Evolutionary conservation across 2,888 invertebrate genomes (phyloP).

Genomic region (Cephus nigrinus): DNA sequence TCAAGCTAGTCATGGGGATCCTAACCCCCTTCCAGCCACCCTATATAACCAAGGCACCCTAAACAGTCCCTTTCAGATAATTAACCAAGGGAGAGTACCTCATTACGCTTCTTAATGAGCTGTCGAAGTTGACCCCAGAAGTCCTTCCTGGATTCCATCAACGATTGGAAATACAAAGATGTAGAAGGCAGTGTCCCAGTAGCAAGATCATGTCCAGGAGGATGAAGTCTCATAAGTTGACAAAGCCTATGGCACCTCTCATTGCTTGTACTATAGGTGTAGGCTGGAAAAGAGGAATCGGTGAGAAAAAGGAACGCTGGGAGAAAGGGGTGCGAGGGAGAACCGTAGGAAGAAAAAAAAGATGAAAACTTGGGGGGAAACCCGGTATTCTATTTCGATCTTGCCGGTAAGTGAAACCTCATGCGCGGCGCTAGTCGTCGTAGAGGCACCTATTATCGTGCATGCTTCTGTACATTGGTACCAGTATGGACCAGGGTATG

Average conservation of each 20-base stretch:
- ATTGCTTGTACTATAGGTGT: background rate
- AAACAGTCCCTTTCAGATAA: slow-evolving; percentile 37
- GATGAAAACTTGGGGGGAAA: background rate
- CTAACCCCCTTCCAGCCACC: background rate
- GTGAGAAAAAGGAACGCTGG: background rate
- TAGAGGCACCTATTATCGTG: slow-evolving; percentile 1
- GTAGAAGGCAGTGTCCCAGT: background rate
- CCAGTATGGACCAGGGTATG: background rate
- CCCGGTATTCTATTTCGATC: slow-evolving; percentile 19
- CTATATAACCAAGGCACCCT: background rate
- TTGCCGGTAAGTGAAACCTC: slow-evolving; percentile 21
- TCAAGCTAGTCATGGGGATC: background rate
- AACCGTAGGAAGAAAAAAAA: background rate
- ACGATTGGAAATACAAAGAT: background rate
- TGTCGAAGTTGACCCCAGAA: slow-evolving; percentile 27
- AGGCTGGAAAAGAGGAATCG: background rate
- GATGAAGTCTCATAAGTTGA: background rate
- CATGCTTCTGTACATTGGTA: background rate
- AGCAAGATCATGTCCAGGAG: background rate
- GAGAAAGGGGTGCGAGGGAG: background rate
- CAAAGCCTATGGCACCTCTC: background rate
- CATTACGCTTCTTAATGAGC: slow-evolving; percentile 53
- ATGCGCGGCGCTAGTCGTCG: slow-evolving; percentile 12
- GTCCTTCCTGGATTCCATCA: background rate
- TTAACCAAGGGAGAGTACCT: slow-evolving; percentile 51